A percentile compares a stretch with the other conserved stretches of the same genome.
Evolutionary conservation across 2,113 vertebrate genomes (phyloP).

Genomic region (Malaclemys terrapin): DNA sequence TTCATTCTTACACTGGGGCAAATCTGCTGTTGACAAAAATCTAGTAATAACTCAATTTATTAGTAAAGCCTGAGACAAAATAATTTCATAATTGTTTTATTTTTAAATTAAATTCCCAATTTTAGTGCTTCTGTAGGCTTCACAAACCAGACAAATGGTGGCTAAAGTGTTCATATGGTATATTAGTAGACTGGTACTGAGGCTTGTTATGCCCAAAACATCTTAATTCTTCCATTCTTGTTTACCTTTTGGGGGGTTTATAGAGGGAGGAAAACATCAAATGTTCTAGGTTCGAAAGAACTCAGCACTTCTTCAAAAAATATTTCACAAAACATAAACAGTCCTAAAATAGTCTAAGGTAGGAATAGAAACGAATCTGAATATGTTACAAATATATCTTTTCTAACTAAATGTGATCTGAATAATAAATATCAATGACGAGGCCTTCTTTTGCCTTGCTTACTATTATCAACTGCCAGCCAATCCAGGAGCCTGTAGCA

Average conservation of each 20-base stretch:
- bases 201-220: not conserved
- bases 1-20: slow-evolving; percentile 39
- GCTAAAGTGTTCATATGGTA: not conserved
- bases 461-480: not conserved
- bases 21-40: not conserved
- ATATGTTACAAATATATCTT: not conserved
- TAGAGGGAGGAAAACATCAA: not conserved
- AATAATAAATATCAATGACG: not conserved
- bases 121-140: not conserved
- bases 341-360: not conserved
- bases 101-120: not conserved
- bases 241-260: not conserved
- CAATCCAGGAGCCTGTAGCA: not conserved
- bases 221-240: not conserved
- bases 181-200: not conserved
- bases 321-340: not conserved
- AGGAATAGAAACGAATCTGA: not conserved
- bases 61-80: not conserved
- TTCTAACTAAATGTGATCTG: not conserved
- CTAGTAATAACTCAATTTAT: slow-evolving; percentile 29
- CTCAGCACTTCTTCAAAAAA: not conserved
- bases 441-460: not conserved
- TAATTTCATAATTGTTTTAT: not conserved
- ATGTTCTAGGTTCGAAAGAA: not conserved
- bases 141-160: not conserved